Conservation (phyloP, 1,140 invertebrate species). For the Euwallacea similis region DNA sequence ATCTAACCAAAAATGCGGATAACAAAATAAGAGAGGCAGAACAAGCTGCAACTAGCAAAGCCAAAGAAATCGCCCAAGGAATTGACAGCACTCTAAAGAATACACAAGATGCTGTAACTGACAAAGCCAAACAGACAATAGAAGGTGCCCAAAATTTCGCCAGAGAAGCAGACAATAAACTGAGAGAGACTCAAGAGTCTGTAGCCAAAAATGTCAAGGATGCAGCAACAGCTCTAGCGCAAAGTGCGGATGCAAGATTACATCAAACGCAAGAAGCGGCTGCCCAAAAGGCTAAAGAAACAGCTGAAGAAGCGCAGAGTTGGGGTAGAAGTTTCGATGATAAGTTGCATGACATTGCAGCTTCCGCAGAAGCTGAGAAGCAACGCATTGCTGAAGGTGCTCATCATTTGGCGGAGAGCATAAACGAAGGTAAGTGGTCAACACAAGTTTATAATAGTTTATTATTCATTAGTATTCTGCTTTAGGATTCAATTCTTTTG, state of each 20-base stretch:
- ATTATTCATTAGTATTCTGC: not conserved
- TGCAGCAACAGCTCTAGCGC: slow-evolving; percentile 25
- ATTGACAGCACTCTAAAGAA: slow-evolving; percentile 34
- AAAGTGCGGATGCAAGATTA: slow-evolving; percentile 35
- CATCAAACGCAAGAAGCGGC: slow-evolving; percentile 29
- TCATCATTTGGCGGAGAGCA: slow-evolving; percentile 21
- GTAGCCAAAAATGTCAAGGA: slow-evolving; percentile 8
- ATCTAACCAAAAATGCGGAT: slow-evolving; percentile 31
- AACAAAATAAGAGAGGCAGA: slow-evolving; percentile 32
- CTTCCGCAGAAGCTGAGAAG: slow-evolving; percentile 23
- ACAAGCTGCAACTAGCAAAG: slow-evolving; percentile 36
- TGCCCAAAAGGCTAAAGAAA: slow-evolving; percentile 21
- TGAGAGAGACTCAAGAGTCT: slow-evolving; percentile 25
- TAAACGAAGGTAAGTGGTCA: not conserved
- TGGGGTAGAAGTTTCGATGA: slow-evolving; percentile 11
- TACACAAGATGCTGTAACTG: slow-evolving; percentile 17
- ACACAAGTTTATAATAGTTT: not conserved
- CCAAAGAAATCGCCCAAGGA: slow-evolving; percentile 31
- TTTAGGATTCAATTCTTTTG: slow-evolving; percentile 30
- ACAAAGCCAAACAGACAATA: slow-evolving; percentile 13
- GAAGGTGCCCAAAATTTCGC: slow-evolving; percentile 24
- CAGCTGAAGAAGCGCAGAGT: slow-evolving; percentile 30
- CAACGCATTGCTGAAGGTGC: slow-evolving; percentile 23
- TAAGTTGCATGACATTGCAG: slow-evolving; percentile 14
- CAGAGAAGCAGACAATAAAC: slow-evolving; percentile 27